Evolutionary conservation across 1,140 invertebrate genomes (phyloP), one percentile per base, ranked within the genome.

Genomic region (Callitettix versicolor): DNA sequence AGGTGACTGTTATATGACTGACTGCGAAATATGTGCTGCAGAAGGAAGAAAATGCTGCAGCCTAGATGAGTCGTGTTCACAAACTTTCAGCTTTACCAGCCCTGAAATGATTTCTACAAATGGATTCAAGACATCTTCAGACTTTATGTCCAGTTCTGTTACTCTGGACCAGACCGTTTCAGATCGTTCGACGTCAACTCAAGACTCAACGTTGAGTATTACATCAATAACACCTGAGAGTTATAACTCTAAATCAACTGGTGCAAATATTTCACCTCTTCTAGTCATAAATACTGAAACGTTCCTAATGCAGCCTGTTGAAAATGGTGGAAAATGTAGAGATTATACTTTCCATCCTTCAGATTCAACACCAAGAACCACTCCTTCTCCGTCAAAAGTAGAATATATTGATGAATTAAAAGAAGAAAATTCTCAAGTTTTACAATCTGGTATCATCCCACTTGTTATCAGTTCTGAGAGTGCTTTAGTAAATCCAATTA

Each of bases 141-240:
- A 59, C 15, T 59, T 42, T 43, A 60, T 40, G 7, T 51, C 55
- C 7, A 52, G 44, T 11, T 57, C 57, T 24, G 41, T 54, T 11
- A 55, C 58, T 20, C 22, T 56, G 1, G 40, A 46, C 43, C 60
- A 62, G 50, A 62, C 58, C 17, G 60, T 62, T 15, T 53, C 55
- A 2, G 60, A 62, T 36, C 14, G 53, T 30, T 57, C 58, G 1
- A 57, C 46, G 3, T 62, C 60, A 1, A 62, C 60, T 24, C 60
- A 62, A 42, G 60, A 62, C 46, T 59, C 58, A 1, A 62, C 60
- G n/a, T 22, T 62, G 4, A 62, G 60, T 43, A 46, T 61, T 11
- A 58, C 57, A 11, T 58, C 56, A 30, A 56, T 58, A 14, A 57
- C 53, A 11, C 56, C 60, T 11, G 55, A 55, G 33, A 61, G 57